Conservation (phyloP, 1,140 invertebrate genomes). For the Solenopsis invicta region DNA sequence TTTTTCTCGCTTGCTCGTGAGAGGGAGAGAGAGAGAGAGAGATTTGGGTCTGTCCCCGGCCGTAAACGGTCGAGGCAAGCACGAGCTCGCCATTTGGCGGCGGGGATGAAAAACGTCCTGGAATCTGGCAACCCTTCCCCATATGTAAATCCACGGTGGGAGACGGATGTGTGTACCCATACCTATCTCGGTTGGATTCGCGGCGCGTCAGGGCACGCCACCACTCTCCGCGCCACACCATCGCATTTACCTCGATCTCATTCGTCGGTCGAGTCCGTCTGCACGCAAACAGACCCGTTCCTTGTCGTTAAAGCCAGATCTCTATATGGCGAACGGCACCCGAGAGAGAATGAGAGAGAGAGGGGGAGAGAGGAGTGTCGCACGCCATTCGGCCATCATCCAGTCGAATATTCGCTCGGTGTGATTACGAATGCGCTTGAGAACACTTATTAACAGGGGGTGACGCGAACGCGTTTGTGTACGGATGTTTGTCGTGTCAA, state of each 20-base stretch:
- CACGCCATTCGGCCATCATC: constrained; percentile 67
- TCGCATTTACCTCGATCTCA: constrained; percentile 17
- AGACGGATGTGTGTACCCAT: constrained; percentile 59
- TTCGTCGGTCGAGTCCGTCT: constrained; percentile 31
- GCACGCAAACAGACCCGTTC: constrained; percentile 56
- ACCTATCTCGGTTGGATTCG: constrained; percentile 50
- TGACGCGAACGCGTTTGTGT: neutral
- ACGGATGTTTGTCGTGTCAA: neutral
- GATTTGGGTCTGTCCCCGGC: constrained; percentile 6
- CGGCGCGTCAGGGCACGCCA: constrained; percentile 28
- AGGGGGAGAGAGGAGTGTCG: constrained; percentile 4
- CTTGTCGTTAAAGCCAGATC: constrained; percentile 47
- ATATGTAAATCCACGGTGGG: constrained; percentile 62
- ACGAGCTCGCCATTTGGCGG: constrained; percentile 30
- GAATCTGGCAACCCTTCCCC: constrained; percentile 54
- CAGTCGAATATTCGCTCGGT: constrained; percentile 66
- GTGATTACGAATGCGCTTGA: constrained; percentile 16
- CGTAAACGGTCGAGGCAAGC: constrained; percentile 36
- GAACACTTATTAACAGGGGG: constrained; percentile 55
- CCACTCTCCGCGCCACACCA: neutral
- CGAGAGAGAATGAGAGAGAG: constrained; percentile 19
- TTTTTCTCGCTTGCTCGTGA: too few species aligned
- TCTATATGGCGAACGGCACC: constrained; percentile 40
- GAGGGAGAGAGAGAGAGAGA: too few species aligned
- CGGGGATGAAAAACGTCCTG: constrained; percentile 58